Conservation (phyloP, 1,140 invertebrate genomes). For the Magallana gigas region DNA sequence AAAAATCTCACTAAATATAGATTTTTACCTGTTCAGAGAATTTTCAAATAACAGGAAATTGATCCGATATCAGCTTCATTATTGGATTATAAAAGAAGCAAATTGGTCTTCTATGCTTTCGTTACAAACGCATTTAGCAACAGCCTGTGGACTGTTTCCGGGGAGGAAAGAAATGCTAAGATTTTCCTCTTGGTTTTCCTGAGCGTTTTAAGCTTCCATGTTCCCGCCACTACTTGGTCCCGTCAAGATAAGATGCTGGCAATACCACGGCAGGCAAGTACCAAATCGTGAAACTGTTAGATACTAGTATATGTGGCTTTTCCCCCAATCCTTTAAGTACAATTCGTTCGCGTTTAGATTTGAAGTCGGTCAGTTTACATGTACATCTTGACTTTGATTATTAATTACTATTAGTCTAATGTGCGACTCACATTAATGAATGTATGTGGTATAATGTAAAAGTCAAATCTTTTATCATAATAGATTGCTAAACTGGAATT, state of each 20-base stretch:
- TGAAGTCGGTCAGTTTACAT: too few species aligned
- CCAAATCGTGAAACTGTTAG: background rate
- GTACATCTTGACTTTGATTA: too few species aligned
- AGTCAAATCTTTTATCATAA: too few species aligned
- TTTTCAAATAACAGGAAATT: conserved; percentile 2
- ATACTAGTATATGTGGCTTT: too few species aligned
- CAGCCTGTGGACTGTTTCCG: background rate
- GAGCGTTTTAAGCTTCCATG: conserved; percentile 26
- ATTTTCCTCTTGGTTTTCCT: background rate
- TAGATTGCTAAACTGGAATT: too few species aligned
- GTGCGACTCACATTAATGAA: too few species aligned
- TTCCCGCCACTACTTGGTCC: conserved; percentile 46
- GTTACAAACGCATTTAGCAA: conserved; percentile 1
- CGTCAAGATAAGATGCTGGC: conserved; percentile 45
- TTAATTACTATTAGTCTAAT: too few species aligned
- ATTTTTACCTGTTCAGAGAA: background rate
- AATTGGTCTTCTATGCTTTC: background rate
- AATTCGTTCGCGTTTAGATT: too few species aligned
- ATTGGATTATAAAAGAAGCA: conserved; percentile 29
- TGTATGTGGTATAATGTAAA: too few species aligned
- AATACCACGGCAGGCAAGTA: conserved; percentile 48
- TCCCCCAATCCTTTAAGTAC: too few species aligned
- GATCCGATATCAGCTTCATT: conserved; percentile 23
- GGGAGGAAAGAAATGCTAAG: background rate
- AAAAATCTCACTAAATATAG: background rate